A percentile compares a stretch with the other conserved stretches of the same genome.
Evolutionary conservation across 2,888 invertebrate genomes (phyloP).

Genomic region (Synergus itoensis): DNA sequence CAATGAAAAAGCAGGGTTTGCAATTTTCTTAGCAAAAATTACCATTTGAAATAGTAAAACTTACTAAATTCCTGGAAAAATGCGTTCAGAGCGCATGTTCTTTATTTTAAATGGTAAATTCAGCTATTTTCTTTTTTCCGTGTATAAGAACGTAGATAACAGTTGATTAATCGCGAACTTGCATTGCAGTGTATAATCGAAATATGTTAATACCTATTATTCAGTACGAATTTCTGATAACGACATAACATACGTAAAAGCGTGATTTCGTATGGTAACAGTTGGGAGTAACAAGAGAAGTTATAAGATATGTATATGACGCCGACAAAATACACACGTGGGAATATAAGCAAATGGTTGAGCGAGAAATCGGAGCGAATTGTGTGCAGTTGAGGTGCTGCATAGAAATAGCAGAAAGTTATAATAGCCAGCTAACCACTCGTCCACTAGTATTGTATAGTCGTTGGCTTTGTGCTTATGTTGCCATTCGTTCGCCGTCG

Average conservation of each 20-base stretch:
- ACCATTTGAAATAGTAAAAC: too few relatives aligned
- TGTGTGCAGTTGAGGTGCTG: slow-evolving; percentile 41
- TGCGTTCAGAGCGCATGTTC: too few relatives aligned
- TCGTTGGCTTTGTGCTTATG: slow-evolving; percentile 44
- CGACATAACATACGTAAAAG: slow-evolving; percentile 14
- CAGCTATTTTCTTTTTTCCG: too few relatives aligned
- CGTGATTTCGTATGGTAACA: background rate
- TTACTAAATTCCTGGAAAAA: too few relatives aligned
- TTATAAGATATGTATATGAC: slow-evolving; percentile 35
- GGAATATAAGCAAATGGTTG: slow-evolving; percentile 42
- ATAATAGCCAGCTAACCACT: slow-evolving; percentile 52
- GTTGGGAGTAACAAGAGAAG: slow-evolving; percentile 17
- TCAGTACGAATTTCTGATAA: slow-evolving; percentile 10
- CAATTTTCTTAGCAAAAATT: too few relatives aligned
- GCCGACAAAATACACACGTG: slow-evolving; percentile 43
- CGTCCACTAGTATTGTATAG: slow-evolving; percentile 43
- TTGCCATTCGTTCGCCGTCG: slow-evolving; percentile 48
- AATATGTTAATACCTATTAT: slow-evolving; percentile 9
- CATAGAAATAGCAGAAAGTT: slow-evolving; percentile 51
- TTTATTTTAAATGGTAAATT: too few relatives aligned
- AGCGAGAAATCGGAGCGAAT: slow-evolving; percentile 41
- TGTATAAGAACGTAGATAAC: background rate
- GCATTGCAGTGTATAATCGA: background rate
- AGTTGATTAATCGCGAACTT: background rate
- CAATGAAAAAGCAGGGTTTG: too few relatives aligned